These are phyloP conservation scores for Lagocephalus sceleratus DNA, from an alignment of 2,797 vertebrate species.

Conservation along the genomic window DNA sequence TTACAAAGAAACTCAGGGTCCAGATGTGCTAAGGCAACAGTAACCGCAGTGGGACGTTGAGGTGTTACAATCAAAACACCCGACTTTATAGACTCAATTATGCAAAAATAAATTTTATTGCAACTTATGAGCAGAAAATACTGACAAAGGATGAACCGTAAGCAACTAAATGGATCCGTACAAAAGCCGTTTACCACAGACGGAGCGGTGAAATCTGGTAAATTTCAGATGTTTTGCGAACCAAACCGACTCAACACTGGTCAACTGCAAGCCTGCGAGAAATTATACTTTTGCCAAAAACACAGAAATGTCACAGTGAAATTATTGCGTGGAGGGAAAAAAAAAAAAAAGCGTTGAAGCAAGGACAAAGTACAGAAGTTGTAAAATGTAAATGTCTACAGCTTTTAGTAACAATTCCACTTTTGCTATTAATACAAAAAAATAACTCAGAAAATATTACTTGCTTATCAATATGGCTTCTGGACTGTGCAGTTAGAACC, in stretches of 20 bases:
- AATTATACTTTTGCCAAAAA: constrained; percentile 38
- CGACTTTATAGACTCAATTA: constrained; percentile 44
- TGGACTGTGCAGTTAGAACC: constrained; percentile 57
- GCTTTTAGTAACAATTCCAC: constrained; percentile 58
- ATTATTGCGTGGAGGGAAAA: constrained; percentile 37
- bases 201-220: constrained; percentile 38
- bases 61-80: background rate
- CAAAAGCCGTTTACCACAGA: constrained; percentile 51
- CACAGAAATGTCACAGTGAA: constrained; percentile 55
- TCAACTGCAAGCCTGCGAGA: constrained; percentile 42
- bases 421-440: constrained; percentile 62
- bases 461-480: constrained; percentile 71
- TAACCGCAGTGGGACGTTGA: background rate
- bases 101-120: constrained; percentile 99
- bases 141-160: constrained; percentile 48
- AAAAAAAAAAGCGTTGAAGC: constrained; percentile 30
- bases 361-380: constrained; percentile 44
- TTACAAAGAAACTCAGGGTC: too few relatives aligned
- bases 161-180: constrained; percentile 51
- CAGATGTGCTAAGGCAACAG: too few relatives aligned
- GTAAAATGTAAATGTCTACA: constrained; percentile 22
- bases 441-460: constrained; percentile 59
- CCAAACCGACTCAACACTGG: constrained; percentile 45
- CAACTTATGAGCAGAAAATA: constrained; percentile 80
- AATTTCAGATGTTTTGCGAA: constrained; percentile 32